Evolutionary conservation across 2,797 vertebrate genomes (phyloP).

Genomic region (Semaprochilodus insignis): DNA sequence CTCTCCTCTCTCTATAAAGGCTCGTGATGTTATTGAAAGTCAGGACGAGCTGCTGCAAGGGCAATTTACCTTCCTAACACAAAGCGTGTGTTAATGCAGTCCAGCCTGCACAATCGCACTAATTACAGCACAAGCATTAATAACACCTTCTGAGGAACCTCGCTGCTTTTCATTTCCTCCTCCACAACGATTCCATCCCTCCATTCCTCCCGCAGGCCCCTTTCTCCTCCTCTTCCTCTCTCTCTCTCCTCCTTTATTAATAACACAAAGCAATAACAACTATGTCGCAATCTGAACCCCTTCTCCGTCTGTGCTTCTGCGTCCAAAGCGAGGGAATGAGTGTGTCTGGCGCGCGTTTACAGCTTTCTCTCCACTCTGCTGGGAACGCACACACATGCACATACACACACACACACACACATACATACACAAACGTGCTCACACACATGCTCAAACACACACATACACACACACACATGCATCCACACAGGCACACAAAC

Average conservation of each 20-base stretch:
- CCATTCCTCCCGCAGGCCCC: conserved; percentile 17
- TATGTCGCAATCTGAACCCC: conserved; percentile 73
- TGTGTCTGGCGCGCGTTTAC: conserved; percentile 56
- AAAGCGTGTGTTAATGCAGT: conserved; percentile 40
- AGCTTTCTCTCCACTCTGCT: conserved; percentile 16
- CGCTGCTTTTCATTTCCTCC: conserved; percentile 74
- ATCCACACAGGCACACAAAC: too few relatives aligned
- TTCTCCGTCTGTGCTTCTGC: conserved; percentile 70
- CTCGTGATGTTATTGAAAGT: not conserved
- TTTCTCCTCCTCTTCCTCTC: not conserved
- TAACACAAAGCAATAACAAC: conserved; percentile 78
- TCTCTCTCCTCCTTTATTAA: conserved; percentile 68
- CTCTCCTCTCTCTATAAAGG: not conserved
- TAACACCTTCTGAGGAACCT: conserved; percentile 69
- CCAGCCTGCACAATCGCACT: conserved; percentile 71
- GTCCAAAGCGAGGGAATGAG: conserved; percentile 58
- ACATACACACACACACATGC: too few relatives aligned
- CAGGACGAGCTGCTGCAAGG: not conserved
- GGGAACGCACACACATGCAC: conserved; percentile 9
- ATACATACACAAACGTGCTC: not conserved
- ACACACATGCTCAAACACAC: not conserved
- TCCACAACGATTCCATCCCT: conserved; percentile 70
- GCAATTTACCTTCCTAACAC: conserved; percentile 42
- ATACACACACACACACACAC: not conserved
- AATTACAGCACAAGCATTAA: conserved; percentile 75